phyloP scores from a whole-genome alignment of 2,113 vertebrate genomes.

The Perognathus longimembris region DNA sequence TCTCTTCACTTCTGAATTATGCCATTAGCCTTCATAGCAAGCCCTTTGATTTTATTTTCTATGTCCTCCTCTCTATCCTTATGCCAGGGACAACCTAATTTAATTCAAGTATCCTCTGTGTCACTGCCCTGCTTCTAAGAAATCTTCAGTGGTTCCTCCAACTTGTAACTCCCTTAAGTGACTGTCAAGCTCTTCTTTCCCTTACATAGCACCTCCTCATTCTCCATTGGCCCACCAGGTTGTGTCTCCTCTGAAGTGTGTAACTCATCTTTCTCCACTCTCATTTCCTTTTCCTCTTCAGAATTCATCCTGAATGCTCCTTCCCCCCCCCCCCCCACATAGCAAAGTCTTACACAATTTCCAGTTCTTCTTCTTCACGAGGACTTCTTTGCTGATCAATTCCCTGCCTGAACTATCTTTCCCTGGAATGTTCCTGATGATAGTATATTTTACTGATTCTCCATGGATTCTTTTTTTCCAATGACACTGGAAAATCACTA shows the following conservation, averaged over 20 bases:
- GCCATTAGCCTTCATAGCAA: background rate
- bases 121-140: background rate
- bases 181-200: background rate
- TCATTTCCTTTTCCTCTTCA: background rate
- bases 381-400: background rate
- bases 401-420: background rate
- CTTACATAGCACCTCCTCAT: fast-evolving
- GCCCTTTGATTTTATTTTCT: background rate
- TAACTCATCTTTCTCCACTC: background rate
- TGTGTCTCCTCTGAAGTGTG: background rate
- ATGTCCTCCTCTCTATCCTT: background rate
- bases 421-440: background rate
- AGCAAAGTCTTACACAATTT: background rate
- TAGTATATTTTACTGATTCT: background rate
- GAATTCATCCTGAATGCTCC: background rate
- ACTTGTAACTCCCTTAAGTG: background rate
- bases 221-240: fast-evolving
- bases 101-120: background rate
- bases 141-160: background rate
- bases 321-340: background rate
- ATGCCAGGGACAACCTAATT: background rate
- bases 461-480: background rate
- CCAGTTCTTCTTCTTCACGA: background rate
- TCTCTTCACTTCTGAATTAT: background rate
- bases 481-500: background rate